phyloP scores from a whole-genome alignment of 1,140 invertebrate genomes.

The Ostrea edulis region DNA sequence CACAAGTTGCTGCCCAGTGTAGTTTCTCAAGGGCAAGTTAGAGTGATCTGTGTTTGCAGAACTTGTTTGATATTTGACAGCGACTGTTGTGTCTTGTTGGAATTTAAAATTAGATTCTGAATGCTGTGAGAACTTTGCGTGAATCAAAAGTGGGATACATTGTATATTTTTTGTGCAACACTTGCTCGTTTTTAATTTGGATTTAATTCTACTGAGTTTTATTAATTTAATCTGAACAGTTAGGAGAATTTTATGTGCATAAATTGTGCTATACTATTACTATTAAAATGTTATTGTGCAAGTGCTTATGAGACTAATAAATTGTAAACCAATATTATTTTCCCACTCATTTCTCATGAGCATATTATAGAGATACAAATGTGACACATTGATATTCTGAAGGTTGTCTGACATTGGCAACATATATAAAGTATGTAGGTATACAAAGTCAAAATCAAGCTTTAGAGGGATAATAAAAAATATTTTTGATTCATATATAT shows the following conservation, averaged over 20 bases:
- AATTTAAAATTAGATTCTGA: neutral
- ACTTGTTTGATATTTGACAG: neutral
- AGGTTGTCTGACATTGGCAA: too few species aligned
- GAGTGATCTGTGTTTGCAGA: neutral
- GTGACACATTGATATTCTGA: too few species aligned
- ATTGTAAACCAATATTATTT: neutral
- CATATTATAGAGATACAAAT: too few species aligned
- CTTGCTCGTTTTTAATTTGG: too few species aligned
- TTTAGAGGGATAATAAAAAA: too few species aligned
- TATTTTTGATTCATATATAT: too few species aligned
- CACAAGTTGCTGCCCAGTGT: neutral
- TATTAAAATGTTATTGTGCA: neutral
- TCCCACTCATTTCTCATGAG: neutral
- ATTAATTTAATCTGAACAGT: too few species aligned
- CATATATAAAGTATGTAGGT: too few species aligned
- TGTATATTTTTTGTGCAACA: neutral
- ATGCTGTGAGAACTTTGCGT: neutral
- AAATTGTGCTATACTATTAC: too few species aligned
- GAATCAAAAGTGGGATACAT: neutral
- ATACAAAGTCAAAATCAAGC: too few species aligned
- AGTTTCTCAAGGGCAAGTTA: neutral
- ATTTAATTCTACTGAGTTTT: too few species aligned
- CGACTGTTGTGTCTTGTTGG: neutral
- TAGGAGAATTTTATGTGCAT: too few species aligned
- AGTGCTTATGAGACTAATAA: conserved; percentile 17